phyloP scores from a whole-genome alignment of 2,888 invertebrate genomes.

The Zygogramma bicolorata region DNA sequence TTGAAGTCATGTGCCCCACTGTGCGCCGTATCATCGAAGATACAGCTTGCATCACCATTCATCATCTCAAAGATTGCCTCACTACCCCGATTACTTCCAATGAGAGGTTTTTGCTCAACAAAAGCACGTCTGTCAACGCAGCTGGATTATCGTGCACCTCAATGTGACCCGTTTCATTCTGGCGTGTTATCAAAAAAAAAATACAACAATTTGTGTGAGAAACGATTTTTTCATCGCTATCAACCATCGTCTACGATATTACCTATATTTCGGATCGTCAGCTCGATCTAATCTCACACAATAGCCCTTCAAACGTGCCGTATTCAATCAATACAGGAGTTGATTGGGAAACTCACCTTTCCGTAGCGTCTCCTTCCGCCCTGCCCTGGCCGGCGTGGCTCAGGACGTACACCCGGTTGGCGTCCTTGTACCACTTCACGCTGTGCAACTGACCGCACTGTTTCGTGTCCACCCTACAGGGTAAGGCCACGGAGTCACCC shows the following conservation, averaged over 20 bases:
- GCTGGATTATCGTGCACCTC: too few species aligned
- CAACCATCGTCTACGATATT: neutral
- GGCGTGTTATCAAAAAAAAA: too few species aligned
- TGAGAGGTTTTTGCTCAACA: too few species aligned
- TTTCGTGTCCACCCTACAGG: constrained; percentile 78
- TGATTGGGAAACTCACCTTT: constrained; percentile 71
- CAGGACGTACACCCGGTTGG: constrained; percentile 80
- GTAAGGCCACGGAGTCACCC: constrained; percentile 77
- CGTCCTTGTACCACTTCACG: constrained; percentile 86
- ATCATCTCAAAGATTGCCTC: too few species aligned
- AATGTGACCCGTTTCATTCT: too few species aligned
- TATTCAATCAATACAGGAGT: neutral
- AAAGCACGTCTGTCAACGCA: too few species aligned
- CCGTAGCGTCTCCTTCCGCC: constrained; percentile 78
- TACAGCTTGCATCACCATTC: too few species aligned
- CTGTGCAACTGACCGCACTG: constrained; percentile 84
- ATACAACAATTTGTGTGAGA: too few species aligned
- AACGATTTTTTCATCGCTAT: neutral
- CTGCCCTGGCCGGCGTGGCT: constrained; percentile 77
- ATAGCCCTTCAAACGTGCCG: neutral
- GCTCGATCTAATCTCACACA: neutral
- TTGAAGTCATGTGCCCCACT: too few species aligned
- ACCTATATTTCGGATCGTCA: neutral
- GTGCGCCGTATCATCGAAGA: too few species aligned
- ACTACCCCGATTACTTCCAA: too few species aligned